phyloP scores from a whole-genome alignment of 2,888 invertebrate genomes.

The Drosophila stalkeri region DNA sequence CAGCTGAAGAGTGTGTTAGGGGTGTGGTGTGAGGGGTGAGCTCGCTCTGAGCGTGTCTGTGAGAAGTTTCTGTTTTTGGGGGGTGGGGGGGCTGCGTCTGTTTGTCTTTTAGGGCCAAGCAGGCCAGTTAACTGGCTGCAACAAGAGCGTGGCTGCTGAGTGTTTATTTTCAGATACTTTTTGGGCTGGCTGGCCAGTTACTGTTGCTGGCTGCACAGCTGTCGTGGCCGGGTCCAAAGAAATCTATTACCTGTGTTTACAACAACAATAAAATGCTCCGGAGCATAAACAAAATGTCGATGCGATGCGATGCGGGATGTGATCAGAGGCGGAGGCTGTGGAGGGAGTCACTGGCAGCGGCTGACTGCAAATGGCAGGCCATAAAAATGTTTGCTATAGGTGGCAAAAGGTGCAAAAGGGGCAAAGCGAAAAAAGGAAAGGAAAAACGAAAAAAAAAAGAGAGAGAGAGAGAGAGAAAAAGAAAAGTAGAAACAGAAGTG shows the following conservation, averaged over 20 bases:
- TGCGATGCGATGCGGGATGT: constrained; percentile 11
- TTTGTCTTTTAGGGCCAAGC: constrained; percentile 4
- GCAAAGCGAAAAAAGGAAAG: constrained; percentile 25
- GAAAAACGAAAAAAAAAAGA: background rate
- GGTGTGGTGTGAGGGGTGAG: too few species aligned
- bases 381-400: constrained; percentile 68
- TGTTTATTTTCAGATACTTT: constrained; percentile 28
- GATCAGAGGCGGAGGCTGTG: background rate
- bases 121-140: constrained; percentile 7
- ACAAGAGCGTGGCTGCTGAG: background rate
- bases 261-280: constrained; percentile 68
- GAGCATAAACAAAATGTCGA: constrained; percentile 53
- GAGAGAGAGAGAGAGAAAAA: too few species aligned
- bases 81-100: constrained; percentile 11
- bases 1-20: too few species aligned
- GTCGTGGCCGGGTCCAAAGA: constrained; percentile 32
- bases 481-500: constrained; percentile 13
- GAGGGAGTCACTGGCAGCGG: constrained; percentile 10
- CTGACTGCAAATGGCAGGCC: constrained; percentile 77
- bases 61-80: constrained; percentile 18
- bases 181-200: constrained; percentile 32
- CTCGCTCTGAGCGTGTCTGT: background rate
- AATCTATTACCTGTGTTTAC: constrained; percentile 77
- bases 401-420: constrained; percentile 44
- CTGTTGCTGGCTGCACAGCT: constrained; percentile 12